A percentile compares a stretch with the other conserved stretches of the same genome.
phyloP scores from a whole-genome alignment of 2,888 invertebrate species.

The Pheosia gnoma region DNA sequence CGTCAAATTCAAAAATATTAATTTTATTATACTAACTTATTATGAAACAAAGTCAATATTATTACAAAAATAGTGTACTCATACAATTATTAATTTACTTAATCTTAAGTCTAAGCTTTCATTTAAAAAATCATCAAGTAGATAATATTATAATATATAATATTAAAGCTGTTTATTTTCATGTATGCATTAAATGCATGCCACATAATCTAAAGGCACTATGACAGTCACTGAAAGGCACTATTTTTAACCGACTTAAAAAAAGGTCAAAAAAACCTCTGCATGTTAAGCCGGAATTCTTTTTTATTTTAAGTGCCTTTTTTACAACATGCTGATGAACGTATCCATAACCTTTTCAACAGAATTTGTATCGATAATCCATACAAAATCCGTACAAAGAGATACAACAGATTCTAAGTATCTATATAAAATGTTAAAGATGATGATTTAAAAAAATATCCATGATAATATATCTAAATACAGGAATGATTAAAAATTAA shows the following conservation, averaged over 20 bases:
- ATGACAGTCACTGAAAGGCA: not conserved
- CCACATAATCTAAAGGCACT: slow-evolving; percentile 8
- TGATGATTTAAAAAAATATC: too few relatives aligned
- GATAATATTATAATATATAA: slow-evolving; percentile 11
- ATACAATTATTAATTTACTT: slow-evolving; percentile 8
- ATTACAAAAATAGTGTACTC: slow-evolving; percentile 29
- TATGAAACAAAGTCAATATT: slow-evolving; percentile 24
- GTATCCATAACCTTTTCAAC: too few relatives aligned
- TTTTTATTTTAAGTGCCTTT: too few relatives aligned
- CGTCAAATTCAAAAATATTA: slow-evolving; percentile 8
- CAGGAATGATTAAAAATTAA: slow-evolving; percentile 31
- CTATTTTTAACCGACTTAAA: not conserved
- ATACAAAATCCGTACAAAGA: too few relatives aligned
- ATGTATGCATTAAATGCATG: slow-evolving; percentile 31
- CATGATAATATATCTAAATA: slow-evolving; percentile 5
- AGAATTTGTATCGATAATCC: too few relatives aligned
- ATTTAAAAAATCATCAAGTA: slow-evolving; percentile 6
- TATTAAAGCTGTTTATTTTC: slow-evolving; percentile 34
- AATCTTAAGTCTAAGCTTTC: slow-evolving; percentile 17
- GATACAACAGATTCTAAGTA: too few relatives aligned
- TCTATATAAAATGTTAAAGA: too few relatives aligned
- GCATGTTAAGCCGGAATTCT: too few relatives aligned
- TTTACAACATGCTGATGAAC: too few relatives aligned
- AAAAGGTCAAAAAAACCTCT: too few relatives aligned
- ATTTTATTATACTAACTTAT: slow-evolving; percentile 18